These are phyloP conservation scores for Calephelis perditalis DNA, from an alignment of 2,888 invertebrate species.

Conservation along the genomic window DNA sequence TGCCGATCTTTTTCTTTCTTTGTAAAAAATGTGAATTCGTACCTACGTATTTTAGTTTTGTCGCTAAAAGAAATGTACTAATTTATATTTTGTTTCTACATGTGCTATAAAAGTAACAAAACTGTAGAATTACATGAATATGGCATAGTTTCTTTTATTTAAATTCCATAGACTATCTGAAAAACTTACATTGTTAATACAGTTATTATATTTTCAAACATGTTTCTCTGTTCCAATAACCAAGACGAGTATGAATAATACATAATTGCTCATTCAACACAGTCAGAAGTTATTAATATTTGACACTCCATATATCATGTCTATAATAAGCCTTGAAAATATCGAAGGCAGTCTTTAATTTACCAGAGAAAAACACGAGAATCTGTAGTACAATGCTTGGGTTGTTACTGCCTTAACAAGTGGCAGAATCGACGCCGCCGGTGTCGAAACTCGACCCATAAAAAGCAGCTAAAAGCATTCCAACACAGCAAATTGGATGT, in stretches of 20 bases:
- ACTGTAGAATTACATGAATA: too few relatives aligned
- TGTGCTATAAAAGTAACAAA: too few relatives aligned
- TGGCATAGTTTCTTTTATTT: too few relatives aligned
- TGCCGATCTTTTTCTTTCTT: too few relatives aligned
- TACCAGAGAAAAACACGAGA: constrained; percentile 31
- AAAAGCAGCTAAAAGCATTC: constrained; percentile 48
- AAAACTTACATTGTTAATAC: too few relatives aligned
- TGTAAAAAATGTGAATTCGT: too few relatives aligned
- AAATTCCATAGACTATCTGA: too few relatives aligned
- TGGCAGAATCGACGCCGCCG: constrained; percentile 47
- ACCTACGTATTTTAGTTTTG: too few relatives aligned
- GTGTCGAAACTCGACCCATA: constrained; percentile 43
- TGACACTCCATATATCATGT: constrained; percentile 8
- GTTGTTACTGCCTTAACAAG: constrained; percentile 37
- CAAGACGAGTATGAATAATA: not conserved
- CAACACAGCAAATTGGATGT: constrained; percentile 42
- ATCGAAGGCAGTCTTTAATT: not conserved
- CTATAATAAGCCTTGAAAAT: constrained; percentile 5
- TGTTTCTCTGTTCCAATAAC: not conserved
- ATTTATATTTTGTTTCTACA: too few relatives aligned
- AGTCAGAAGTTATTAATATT: constrained; percentile 5
- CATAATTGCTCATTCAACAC: not conserved
- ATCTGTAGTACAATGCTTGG: constrained; percentile 23
- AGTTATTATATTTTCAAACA: not conserved
- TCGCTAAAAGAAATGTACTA: too few relatives aligned